Base-by-base conservation (phyloP, 2,888 invertebrate species). In the Coleophora flavipennella region DNA sequence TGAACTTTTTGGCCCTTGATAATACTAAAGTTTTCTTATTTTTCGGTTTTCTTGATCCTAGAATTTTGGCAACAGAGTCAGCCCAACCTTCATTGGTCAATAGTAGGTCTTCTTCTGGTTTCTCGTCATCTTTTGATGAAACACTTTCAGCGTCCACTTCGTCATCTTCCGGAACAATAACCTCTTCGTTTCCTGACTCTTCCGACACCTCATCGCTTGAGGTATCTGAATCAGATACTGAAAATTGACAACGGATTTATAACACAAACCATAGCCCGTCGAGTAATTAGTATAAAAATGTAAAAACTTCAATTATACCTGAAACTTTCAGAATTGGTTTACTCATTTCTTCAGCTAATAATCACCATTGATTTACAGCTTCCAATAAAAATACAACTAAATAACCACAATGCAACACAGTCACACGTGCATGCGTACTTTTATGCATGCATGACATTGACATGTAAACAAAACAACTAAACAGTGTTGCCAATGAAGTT, bases 31-130 rank as follows among this genome's bases (percentile, higher is more conserved):
- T 87, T 63, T 91, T 93, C 54, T 92, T 92, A 32, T 88, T 86
- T 67, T 91, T 91, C 0, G 93, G 91, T 62, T 92, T 92, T 25
- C 88, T 91, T 1, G 91, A 88, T 43, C 87, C 88, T 14, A 95
- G 80, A 49, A 95, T 92, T 72, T 94, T 94, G 7, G 90, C 85
- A 62, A 95, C 89, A 0, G 92, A 93, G 73, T 94, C 91, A 1
- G 93, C 94, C 94, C 94, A 95, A 2, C 91, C 92, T 46, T 87
- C 76, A 66, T 93, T 93, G 0, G 83, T 63, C 38, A 77, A 52
- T n/a, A 85, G 42, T 33, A 54, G 48, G 7, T 50, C 50, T 35
- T 56, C 57, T 6, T 57, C 56, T 11, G 51, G 48, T 33, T 57
- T 55, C 10, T 50, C 48, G 31, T 54, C 45, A 20, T 38, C 44